Conservation (phyloP, 2,888 invertebrate species). For the Volucella zonaria region DNA sequence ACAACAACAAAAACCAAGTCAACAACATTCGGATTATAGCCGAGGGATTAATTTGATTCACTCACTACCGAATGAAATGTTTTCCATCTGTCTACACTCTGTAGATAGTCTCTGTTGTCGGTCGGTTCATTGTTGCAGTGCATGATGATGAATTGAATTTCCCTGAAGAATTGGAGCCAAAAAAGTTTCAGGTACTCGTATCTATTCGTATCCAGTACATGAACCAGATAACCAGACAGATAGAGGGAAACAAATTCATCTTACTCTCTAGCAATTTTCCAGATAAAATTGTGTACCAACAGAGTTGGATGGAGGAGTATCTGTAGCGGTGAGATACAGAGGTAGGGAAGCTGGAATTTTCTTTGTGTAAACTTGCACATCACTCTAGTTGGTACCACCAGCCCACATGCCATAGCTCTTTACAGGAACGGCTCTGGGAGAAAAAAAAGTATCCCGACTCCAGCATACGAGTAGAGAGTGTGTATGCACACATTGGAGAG, state of each 20-base stretch:
- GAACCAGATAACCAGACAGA: conserved; percentile 42
- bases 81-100: conserved; percentile 3
- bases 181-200: conserved; percentile 37
- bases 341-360: conserved; percentile 32
- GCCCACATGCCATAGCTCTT: background rate
- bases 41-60: conserved; percentile 56
- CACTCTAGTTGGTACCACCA: conserved; percentile 35
- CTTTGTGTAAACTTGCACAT: conserved; percentile 56
- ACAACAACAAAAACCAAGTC: background rate
- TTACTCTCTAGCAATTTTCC: conserved; percentile 51
- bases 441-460: conserved; percentile 20
- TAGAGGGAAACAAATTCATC: conserved; percentile 60
- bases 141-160: conserved; percentile 51
- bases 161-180: conserved; percentile 21
- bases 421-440: background rate
- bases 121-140: background rate
- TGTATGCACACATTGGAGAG: conserved; percentile 29
- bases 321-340: background rate
- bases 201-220: conserved; percentile 2
- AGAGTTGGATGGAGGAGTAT: background rate
- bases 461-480: background rate
- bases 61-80: background rate
- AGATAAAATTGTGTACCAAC: conserved; percentile 53
- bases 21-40: conserved; percentile 30
- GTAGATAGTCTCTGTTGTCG: background rate